Evolutionary conservation across 2,797 vertebrate genomes (phyloP).

Genomic region (Pseudotriccus pelzelni): DNA sequence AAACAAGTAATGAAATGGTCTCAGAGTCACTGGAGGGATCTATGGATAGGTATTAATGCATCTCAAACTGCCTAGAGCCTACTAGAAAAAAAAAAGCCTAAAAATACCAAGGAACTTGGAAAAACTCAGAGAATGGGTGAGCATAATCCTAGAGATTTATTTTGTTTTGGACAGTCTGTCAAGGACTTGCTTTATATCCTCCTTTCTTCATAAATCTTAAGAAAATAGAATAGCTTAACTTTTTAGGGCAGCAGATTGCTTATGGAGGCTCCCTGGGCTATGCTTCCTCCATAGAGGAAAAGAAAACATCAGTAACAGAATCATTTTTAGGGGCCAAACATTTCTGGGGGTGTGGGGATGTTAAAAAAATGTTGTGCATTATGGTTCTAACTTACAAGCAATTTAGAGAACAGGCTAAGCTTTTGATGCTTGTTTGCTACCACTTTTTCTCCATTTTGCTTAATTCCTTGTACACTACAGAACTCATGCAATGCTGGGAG

Average conservation of each 20-base stretch:
- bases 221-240: neutral
- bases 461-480: neutral
- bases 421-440: neutral
- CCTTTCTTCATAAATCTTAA: neutral
- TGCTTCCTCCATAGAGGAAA: neutral
- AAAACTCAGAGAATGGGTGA: neutral
- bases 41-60: neutral
- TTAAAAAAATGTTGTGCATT: neutral
- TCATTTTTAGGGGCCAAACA: neutral
- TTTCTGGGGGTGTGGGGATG: neutral
- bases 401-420: neutral
- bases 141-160: neutral
- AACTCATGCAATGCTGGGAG: neutral
- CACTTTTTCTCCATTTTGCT: neutral
- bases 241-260: neutral
- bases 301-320: neutral
- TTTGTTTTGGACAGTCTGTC: neutral
- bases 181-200: neutral
- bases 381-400: neutral
- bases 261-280: neutral
- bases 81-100: neutral
- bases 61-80: neutral
- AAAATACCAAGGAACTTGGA: neutral
- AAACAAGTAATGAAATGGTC: neutral
- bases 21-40: neutral